These are phyloP conservation scores for Mirza zaza DNA, from an alignment of 2,113 vertebrate genomes.

Conservation along the genomic window DNA sequence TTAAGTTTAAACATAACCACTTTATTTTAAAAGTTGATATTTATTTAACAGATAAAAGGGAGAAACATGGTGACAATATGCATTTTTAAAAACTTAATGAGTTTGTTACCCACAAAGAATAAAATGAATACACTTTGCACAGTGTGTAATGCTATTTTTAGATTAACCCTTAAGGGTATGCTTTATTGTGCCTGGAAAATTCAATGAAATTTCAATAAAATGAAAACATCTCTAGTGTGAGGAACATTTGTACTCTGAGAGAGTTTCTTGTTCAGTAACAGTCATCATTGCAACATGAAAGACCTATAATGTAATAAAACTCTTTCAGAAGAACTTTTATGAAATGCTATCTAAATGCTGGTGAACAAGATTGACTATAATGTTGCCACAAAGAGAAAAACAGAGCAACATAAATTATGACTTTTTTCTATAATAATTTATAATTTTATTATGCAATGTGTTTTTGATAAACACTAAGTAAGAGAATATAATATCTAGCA, in stretches of 20 bases:
- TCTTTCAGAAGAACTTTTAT: neutral
- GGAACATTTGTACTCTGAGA: neutral
- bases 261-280: neutral
- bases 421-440: neutral
- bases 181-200: neutral
- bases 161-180: neutral
- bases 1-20: neutral
- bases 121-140: neutral
- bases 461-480: neutral
- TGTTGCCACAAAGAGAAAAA: neutral
- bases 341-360: neutral
- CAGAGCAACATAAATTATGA: neutral
- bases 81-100: neutral
- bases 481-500: neutral
- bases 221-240: neutral
- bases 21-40: neutral
- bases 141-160: neutral
- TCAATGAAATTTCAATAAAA: neutral
- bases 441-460: neutral
- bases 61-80: neutral
- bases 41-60: neutral
- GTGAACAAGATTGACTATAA: neutral
- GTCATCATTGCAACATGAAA: neutral
- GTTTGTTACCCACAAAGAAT: neutral
- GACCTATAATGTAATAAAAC: neutral